Conservation (phyloP, 2,888 invertebrate genomes). For the Papilio gigon region DNA sequence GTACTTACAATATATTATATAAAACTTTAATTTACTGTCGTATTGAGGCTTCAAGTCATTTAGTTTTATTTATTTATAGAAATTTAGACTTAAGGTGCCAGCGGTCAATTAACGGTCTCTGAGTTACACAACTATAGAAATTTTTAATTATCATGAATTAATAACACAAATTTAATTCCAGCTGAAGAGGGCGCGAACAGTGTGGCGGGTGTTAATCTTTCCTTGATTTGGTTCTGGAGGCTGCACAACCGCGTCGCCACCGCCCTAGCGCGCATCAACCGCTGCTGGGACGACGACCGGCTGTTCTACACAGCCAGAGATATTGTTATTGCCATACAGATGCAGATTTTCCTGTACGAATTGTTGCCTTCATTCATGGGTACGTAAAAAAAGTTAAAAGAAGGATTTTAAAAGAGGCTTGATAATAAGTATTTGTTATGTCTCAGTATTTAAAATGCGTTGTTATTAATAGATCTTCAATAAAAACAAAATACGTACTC, state of each 20-base stretch:
- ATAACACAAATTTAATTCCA: too few relatives aligned
- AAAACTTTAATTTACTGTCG: too few relatives aligned
- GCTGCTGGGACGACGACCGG: conserved; percentile 58
- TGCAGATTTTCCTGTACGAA: conserved; percentile 57
- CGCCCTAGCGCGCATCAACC: conserved; percentile 51
- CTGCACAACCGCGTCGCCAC: conserved; percentile 56
- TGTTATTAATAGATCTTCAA: too few relatives aligned
- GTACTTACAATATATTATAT: conserved; percentile 37
- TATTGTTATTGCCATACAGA: conserved; percentile 54
- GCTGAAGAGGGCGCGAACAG: conserved; percentile 48
- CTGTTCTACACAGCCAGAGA: conserved; percentile 55
- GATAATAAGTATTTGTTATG: conserved; percentile 25
- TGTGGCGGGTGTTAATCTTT: conserved; percentile 49
- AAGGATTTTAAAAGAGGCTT: neutral
- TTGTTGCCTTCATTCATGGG: conserved; percentile 53
- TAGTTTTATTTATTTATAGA: too few relatives aligned
- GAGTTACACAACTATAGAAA: too few relatives aligned
- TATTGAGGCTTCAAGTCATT: too few relatives aligned
- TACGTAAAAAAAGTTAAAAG: too few relatives aligned
- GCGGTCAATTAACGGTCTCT: too few relatives aligned
- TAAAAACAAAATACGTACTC: too few relatives aligned
- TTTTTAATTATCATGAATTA: too few relatives aligned
- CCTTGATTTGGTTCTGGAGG: conserved; percentile 56
- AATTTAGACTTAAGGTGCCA: too few relatives aligned
- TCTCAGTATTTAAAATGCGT: too few relatives aligned